These are phyloP conservation scores for Tragulus kanchil DNA, from an alignment of 2,113 vertebrate species.

Conservation along the genomic window DNA sequence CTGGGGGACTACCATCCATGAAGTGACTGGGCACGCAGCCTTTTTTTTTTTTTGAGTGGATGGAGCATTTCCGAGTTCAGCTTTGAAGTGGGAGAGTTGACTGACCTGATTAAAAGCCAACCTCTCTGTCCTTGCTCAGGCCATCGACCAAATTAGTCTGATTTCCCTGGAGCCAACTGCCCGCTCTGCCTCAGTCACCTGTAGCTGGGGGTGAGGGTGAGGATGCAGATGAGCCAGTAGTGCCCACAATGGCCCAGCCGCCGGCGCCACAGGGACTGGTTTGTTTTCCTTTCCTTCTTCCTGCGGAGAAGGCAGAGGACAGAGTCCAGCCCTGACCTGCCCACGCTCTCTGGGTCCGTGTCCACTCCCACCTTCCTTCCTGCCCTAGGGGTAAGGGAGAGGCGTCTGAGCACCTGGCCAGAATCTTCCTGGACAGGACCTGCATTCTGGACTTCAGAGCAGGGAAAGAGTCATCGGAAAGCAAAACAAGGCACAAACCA, in stretches of 20 bases:
- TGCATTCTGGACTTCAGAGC: background rate
- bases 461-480: background rate
- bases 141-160: background rate
- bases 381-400: background rate
- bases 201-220: background rate
- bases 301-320: background rate
- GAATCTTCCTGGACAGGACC: background rate
- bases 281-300: background rate
- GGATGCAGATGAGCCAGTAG: no score
- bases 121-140: background rate
- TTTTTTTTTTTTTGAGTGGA: background rate
- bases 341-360: accelerated
- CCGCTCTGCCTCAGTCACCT: background rate
- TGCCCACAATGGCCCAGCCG: background rate
- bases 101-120: background rate
- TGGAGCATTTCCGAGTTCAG: background rate
- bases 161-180: background rate
- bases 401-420: no score
- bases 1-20: background rate
- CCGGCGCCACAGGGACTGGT: background rate
- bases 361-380: background rate
- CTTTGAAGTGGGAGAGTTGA: background rate
- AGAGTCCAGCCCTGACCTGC: background rate
- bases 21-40: background rate
- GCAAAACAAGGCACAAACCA: background rate